Base-by-base conservation (phyloP, 2,888 invertebrate species). In the Chaetoderma sp. region DNA sequence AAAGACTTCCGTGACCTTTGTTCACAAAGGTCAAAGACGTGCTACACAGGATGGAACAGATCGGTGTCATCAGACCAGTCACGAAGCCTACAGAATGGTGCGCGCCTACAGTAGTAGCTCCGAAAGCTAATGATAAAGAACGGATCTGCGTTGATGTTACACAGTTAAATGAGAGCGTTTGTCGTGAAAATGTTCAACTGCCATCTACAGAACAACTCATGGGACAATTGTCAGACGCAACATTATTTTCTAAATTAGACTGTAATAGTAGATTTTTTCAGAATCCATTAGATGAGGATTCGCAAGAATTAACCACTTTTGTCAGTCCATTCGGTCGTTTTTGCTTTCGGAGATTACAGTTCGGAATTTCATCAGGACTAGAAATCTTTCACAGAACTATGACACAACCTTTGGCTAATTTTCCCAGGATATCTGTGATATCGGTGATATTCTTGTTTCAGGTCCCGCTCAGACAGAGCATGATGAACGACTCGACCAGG, bases 351-450 rank as follows among this genome's bases (percentile, higher is more conserved):
- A 45, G 72, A 8, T 30, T 78, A 13, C 75, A 75, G 1, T 73
- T 76, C 45, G 77, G 80, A 25, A 73, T 79, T 6, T 62, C 58
- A 1, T 85, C 83, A 55, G 87, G 88, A 4, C 84, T 84, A 0
- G 87, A 87, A 74, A 73, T 83, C 16, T 86, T 85, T 61, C 84
- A 87, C 72, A 85, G 86, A 77, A 76, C 77, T 3, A 65, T 88
- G 64, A 83, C 83, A 63, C 69, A 74, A 67, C 74, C 85, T 16
- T 45, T 87, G 4, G 32, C n/a, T n/a, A n/a, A n/a, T n/a, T n/a
- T n/a, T n/a, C n/a, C n/a, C n/a, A n/a, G n/a, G n/a, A n/a, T n/a
- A n/a, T n/a, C n/a, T n/a, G n/a, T n/a, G n/a, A n/a, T n/a, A n/a
- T n/a, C n/a, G n/a, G n/a, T n/a, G n/a, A n/a, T n/a, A n/a, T n/a